These are phyloP conservation scores for Melanitta fusca DNA, from an alignment of 2,797 vertebrate species.

Conservation along the genomic window DNA sequence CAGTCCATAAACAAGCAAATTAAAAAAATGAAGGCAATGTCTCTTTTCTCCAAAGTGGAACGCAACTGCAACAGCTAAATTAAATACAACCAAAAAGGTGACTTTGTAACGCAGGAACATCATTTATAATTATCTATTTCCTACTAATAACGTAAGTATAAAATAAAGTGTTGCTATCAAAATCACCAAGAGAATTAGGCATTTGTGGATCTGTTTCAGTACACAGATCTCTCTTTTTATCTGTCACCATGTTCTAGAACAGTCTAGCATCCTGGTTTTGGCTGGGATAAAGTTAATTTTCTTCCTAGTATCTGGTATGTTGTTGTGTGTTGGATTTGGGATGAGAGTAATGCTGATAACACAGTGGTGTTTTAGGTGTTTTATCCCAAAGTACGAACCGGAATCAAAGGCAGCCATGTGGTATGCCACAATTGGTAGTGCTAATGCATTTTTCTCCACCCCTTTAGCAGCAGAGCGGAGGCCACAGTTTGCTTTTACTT, in stretches of 20 bases:
- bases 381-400: no score
- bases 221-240: background rate
- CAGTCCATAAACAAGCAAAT: background rate
- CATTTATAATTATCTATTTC: background rate
- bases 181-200: background rate
- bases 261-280: background rate
- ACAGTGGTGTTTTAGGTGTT: no score
- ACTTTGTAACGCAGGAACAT: background rate
- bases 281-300: no score
- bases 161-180: background rate
- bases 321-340: no score
- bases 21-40: background rate
- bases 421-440: no score
- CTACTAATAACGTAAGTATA: background rate
- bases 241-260: background rate
- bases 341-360: no score
- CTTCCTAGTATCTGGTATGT: no score
- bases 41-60: background rate
- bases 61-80: background rate
- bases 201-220: background rate
- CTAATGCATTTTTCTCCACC: no score
- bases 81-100: background rate
- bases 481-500: background rate
- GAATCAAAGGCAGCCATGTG: no score
- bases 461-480: no score